Percentiles rank a stretch among this genome's conserved stretches.
phyloP scores from a whole-genome alignment of 2,888 invertebrate species.

The Caenorhabditis sinica region DNA sequence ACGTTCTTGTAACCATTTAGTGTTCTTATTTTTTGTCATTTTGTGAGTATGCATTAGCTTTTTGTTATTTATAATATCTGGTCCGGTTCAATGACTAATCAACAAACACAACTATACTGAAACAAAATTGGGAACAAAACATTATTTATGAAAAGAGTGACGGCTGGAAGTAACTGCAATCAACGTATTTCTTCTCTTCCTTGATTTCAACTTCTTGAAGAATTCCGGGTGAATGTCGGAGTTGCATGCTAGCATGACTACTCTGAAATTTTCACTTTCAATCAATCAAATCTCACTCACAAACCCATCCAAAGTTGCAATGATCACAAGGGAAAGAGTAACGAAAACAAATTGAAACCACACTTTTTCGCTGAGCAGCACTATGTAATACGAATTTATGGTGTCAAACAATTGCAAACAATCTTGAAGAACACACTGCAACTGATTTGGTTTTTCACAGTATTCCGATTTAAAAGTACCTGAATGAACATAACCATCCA shows the following conservation, averaged over 20 bases:
- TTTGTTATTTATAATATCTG: no score
- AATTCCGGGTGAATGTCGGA: conserved; percentile 36
- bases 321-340: conserved; percentile 23
- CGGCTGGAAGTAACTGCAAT: not conserved
- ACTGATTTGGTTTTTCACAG: not conserved
- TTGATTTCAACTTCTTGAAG: conserved; percentile 3
- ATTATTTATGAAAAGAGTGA: conserved; percentile 12
- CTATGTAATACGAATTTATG: conserved; percentile 33
- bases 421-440: conserved; percentile 53
- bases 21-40: no score
- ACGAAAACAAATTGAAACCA: conserved; percentile 55
- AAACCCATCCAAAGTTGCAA: conserved; percentile 36
- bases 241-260: conserved; percentile 34
- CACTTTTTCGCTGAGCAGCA: conserved; percentile 9
- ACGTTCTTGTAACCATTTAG: no score
- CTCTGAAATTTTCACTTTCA: not conserved
- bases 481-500: conserved; percentile 53
- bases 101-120: no score
- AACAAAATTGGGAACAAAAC: no score
- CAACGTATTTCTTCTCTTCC: not conserved
- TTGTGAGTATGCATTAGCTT: no score
- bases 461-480: not conserved
- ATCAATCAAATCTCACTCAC: not conserved
- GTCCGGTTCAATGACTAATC: no score
- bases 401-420: conserved; percentile 45